Base-by-base conservation (phyloP, 1,140 invertebrate species). In the Panonychus citri region DNA sequence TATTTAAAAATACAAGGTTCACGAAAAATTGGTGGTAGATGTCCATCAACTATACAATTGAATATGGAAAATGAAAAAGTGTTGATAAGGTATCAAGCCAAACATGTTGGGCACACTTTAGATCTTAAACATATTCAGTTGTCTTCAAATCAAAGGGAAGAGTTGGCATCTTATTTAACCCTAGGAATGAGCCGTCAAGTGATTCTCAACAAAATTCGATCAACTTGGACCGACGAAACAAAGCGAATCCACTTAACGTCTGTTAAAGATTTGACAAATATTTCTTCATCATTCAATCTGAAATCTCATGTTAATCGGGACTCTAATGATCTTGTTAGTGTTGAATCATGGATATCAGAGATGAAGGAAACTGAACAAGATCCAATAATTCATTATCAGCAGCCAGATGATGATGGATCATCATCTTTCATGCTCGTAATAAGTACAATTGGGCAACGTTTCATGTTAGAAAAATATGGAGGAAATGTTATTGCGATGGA, bases 401-500 rank as follows among this genome's bases (percentile, higher is more conserved):
- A 53, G 12, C 17, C 21, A 15, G 12, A 13, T 19, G 48, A 21
- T 24, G 30, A 51, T 13, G 46, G 13, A 24, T 8, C 37, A 19
- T n/a, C 51, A 19, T 51, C 56, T 50, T 57, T 59, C 51, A 19
- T 24, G 1, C 30, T 59, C 3, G 37, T 27, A n/a, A 40, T 59
- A n/a, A 49, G 53, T 48, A 50, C 42, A 17, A 21, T 39, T 27
- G 40, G 19, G 21, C 30, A 59, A 49, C 26, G 27, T 24, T 27
- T 46, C 24, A 52, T 59, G 54, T 19, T 59, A 13, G n/a, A 21
- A 30, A 56, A 57, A 28, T 55, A 57, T 37, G 56, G 59, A 21
- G 39, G 34, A 24, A 34, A 54, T 28, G 55, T 50, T 39, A 60
- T 60, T 13, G 57, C 56, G 24, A 55, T 60, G 13, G 56, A 60